phyloP scores from a whole-genome alignment of 2,888 invertebrate species.

The Stenurella melanura region DNA sequence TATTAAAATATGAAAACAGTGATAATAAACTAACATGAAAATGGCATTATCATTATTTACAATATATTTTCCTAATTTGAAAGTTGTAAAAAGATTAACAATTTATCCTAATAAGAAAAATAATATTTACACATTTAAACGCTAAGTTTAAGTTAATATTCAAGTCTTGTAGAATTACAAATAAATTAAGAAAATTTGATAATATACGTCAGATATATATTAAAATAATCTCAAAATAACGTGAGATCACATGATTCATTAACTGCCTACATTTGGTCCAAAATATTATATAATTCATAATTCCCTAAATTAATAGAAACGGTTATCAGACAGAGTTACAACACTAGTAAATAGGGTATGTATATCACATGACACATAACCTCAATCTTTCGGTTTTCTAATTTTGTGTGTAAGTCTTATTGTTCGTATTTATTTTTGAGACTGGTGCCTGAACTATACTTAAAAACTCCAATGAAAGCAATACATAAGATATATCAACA shows the following conservation, averaged over 20 bases:
- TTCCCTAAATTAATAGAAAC: slow-evolving; percentile 40
- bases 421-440: too few species aligned
- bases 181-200: slow-evolving; percentile 56
- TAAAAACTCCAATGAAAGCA: too few species aligned
- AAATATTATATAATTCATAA: slow-evolving; percentile 47
- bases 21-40: slow-evolving; percentile 42
- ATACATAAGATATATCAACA: too few species aligned
- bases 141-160: slow-evolving; percentile 50
- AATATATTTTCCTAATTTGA: slow-evolving; percentile 51
- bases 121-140: slow-evolving; percentile 54
- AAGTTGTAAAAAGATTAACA: slow-evolving; percentile 57
- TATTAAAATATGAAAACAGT: slow-evolving; percentile 21
- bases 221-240: slow-evolving; percentile 45
- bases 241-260: slow-evolving; percentile 50
- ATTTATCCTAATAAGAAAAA: slow-evolving; percentile 51
- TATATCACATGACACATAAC: too few species aligned
- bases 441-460: too few species aligned
- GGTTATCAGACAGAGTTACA: slow-evolving; percentile 33
- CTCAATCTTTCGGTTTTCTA: too few species aligned
- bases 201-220: slow-evolving; percentile 43
- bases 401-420: too few species aligned
- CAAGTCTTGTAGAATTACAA: slow-evolving; percentile 57
- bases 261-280: slow-evolving; percentile 56
- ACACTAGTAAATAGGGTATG: too few species aligned
- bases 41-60: slow-evolving; percentile 48